A percentile compares a stretch with the other conserved stretches of the same genome.
Evolutionary conservation across 2,113 vertebrate genomes (phyloP).

Genomic region (Todiramphus saurophagus): DNA sequence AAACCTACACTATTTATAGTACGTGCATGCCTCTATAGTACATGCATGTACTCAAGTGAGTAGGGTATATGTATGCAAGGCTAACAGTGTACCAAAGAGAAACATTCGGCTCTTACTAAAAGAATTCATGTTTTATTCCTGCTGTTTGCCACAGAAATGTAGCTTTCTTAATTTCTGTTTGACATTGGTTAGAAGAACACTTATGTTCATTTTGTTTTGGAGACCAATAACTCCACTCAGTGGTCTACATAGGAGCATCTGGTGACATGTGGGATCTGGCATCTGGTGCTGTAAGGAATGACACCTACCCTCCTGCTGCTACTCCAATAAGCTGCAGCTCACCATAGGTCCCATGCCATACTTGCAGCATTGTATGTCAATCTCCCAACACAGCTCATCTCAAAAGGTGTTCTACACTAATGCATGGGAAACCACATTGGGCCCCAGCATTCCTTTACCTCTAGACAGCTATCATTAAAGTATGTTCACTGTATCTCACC

Average conservation of each 20-base stretch:
- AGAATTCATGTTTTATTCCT: neutral
- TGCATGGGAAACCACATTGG: neutral
- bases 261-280: neutral
- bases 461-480: neutral
- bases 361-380: neutral
- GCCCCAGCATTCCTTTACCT: neutral
- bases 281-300: neutral
- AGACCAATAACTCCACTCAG: neutral
- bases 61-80: neutral
- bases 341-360: neutral
- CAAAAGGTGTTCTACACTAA: neutral
- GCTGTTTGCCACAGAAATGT: neutral
- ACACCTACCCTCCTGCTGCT: neutral
- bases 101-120: neutral
- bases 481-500: neutral
- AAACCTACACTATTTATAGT: neutral
- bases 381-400: neutral
- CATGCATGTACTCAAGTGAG: neutral
- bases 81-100: neutral
- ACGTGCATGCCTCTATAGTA: neutral
- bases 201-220: neutral
- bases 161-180: neutral
- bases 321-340: neutral
- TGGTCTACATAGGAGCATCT: neutral
- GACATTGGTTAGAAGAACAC: neutral